Evolutionary conservation across 2,888 invertebrate species (phyloP), one percentile per base, ranked within the genome.

Genomic region (Anarsia innoxiella): DNA sequence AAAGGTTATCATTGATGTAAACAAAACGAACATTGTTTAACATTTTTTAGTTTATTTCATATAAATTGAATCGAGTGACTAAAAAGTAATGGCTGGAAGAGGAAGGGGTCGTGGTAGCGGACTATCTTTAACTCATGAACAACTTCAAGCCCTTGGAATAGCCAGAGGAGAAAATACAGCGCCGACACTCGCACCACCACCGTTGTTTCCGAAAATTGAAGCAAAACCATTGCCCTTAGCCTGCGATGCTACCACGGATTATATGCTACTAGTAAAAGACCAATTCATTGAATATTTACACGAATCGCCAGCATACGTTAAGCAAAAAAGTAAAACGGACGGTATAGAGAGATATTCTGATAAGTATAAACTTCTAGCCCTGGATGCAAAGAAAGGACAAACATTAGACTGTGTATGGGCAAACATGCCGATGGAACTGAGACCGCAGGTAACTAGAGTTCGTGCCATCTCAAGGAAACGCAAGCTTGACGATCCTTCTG

Each of bases 261-360:
- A 92, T 56, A 87, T 92, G 66, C 70, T 92, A 8, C 88, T 91
- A 28, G 86, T 93, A 43, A 90, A 91, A 56, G 91, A 91, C 52
- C 91, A 91, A 51, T 92, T 90, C 51, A 86, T 91, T 6, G 92
- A 91, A 46, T 89, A 87, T 50, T 87, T 92, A 75, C 88, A 89
- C 37, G 89, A 92, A 39, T 92, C 92, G 0, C 87, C 89, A 1
- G 87, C 88, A 4, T 88, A 86, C 54, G 85, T 89, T 6, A 86
- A 85, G 59, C 62, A 82, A 35, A 82, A 86, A 42, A 69, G 73
- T 19, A 63, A 67, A 35, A 85, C 82, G 39, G 79, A 76, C 45
- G 86, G 86, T 37, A 72, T 86, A 2, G 87, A 88, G 57, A 71
- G 88, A 39, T 87, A 87, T 60, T 88, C 89, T 2, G 88, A 88